Base-by-base conservation (phyloP, 2,888 invertebrate species). In the Mimachlamys varia region DNA sequence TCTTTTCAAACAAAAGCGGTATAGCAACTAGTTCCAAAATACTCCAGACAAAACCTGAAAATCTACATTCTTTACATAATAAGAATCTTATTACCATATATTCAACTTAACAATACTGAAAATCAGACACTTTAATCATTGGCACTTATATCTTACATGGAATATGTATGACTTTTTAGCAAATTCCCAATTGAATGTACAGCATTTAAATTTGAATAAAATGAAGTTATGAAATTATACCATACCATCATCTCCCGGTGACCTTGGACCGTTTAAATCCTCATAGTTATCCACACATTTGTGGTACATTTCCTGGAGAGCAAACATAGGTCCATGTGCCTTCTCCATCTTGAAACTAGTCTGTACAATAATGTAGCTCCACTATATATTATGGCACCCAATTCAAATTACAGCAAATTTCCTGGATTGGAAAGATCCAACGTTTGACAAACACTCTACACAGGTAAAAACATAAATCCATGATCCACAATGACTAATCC, bases 271-370 rank as follows among this genome's bases (percentile, higher is more conserved):
- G 89, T 95, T 93, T 88, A 95, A 89, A 89, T 95, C 94, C 89
- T 94, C 92, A 88, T 95, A 95, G 90, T 94, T 94, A 89, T 95
- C 93, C 89, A 94, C 93, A 90, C 94, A 91, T 38, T 93, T 93
- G 87, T 94, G 94, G 89, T 94, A 94, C 89, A 94, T 93, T 55
- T 92, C 93, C 88, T 93, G 92, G 33, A 95, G 92, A 89, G 93
- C 93, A 76, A 90, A 92, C 88, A 93, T 58, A 17, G 91, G 91
- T 88, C 89, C 88, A 33, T 76, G 76, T 27, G 76, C 19, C 33
- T 76, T 76, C 17, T 76, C 76, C 76, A 76, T 76, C 15, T 27
- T 13, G 12, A 12, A 76, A 76, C 17, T 27, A 12, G 12, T 22
- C 27, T 4, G 53, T 22, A 33, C 13, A 33, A 7, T 33, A 33